A percentile compares a stretch with the other conserved stretches of the same genome.
phyloP scores from a whole-genome alignment of 2,113 vertebrate species.

The Sturnira hondurensis region DNA sequence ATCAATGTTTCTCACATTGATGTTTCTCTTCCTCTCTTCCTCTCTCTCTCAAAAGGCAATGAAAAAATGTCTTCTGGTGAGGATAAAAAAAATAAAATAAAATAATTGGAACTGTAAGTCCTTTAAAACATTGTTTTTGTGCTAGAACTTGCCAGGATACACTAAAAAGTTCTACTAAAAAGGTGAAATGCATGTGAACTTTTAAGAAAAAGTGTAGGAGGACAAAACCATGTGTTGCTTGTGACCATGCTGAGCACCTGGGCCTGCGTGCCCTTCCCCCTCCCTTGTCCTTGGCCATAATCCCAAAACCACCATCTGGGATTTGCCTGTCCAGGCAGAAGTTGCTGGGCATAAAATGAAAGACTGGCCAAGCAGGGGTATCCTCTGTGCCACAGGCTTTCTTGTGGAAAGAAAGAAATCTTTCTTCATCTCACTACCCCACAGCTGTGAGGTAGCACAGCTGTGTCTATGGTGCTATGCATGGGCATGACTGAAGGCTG shows the following conservation, averaged over 20 bases:
- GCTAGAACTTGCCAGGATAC: background rate
- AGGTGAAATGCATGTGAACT: background rate
- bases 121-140: background rate
- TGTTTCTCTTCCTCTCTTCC: too few species aligned
- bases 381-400: background rate
- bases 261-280: accelerated
- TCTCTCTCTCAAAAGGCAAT: too few species aligned
- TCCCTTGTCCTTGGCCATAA: background rate
- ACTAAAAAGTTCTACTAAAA: background rate
- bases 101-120: background rate
- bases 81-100: too few species aligned
- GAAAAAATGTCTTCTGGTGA: too few species aligned
- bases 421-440: too few species aligned
- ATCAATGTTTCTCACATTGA: too few species aligned
- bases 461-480: background rate
- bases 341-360: background rate
- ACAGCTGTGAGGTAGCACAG: accelerated
- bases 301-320: background rate
- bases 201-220: background rate
- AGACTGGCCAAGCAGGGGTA: background rate
- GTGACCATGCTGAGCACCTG: accelerated
- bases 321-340: background rate
- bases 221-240: background rate
- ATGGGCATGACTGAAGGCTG: background rate
- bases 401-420: too few species aligned